Conservation (phyloP, 2,888 invertebrate species). For the Pyrochroa serraticornis region DNA sequence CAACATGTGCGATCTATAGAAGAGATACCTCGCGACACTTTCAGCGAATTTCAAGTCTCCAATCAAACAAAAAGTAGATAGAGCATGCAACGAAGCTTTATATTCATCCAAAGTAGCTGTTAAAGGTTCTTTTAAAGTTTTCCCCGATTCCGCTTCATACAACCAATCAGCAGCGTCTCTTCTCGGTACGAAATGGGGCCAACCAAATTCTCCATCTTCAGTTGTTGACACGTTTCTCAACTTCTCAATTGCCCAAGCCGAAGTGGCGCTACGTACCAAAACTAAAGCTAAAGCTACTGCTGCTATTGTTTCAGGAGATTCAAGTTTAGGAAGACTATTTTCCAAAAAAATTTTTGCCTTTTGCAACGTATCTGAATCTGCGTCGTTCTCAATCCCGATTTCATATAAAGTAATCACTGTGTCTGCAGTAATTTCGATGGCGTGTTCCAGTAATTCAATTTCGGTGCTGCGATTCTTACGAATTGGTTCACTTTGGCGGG, state of each 20-base stretch:
- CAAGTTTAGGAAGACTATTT: conserved; percentile 62
- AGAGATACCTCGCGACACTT: conserved; percentile 68
- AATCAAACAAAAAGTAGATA: conserved; percentile 65
- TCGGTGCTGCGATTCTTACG: conserved; percentile 59
- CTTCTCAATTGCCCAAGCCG: conserved; percentile 65
- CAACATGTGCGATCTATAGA: conserved; percentile 69
- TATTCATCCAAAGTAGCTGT: conserved; percentile 66
- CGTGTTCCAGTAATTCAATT: conserved; percentile 62
- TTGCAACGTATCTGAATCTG: conserved; percentile 56
- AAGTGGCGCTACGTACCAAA: conserved; percentile 56
- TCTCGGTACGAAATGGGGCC: conserved; percentile 64
- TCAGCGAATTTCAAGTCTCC: conserved; percentile 69
- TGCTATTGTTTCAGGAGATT: conserved; percentile 66
- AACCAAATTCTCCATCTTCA: conserved; percentile 72
- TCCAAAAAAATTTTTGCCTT: conserved; percentile 66
- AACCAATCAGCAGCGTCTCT: conserved; percentile 70
- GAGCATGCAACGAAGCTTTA: conserved; percentile 66
- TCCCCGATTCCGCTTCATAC: conserved; percentile 63
- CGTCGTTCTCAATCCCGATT: conserved; percentile 59
- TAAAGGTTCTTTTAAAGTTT: conserved; percentile 63
- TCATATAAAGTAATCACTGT: conserved; percentile 66
- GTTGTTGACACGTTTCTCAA: conserved; percentile 67
- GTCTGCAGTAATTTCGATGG: conserved; percentile 68
- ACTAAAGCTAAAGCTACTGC: conserved; percentile 67
- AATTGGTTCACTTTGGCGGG: conserved; percentile 14